phyloP scores from a whole-genome alignment of 2,113 vertebrate genomes.

The Hemiscyllium ocellatum region DNA sequence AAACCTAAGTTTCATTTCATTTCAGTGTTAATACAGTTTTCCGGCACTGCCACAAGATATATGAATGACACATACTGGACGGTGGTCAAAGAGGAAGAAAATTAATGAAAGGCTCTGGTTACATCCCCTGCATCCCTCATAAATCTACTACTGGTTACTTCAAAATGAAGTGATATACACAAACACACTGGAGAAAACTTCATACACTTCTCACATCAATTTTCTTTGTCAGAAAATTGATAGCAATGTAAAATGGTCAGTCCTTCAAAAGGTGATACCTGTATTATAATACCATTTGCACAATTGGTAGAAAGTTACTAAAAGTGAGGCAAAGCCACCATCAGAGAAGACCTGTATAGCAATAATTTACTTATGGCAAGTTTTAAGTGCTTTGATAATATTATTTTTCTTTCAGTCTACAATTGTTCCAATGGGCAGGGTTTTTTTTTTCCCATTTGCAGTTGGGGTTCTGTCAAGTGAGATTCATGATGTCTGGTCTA shows the following conservation, averaged over 20 bases:
- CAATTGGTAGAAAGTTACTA: background rate
- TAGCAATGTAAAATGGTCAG: background rate
- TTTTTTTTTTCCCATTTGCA: too few species aligned
- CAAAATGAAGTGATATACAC: background rate
- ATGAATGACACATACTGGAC: background rate
- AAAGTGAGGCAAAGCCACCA: background rate
- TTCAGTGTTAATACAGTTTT: background rate
- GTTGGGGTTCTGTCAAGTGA: too few species aligned
- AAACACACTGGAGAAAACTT: background rate
- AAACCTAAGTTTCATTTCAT: constrained; percentile 23
- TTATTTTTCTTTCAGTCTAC: background rate
- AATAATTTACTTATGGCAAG: background rate
- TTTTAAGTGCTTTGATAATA: background rate
- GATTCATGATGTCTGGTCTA: too few species aligned
- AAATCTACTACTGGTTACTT: background rate
- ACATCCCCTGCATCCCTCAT: background rate
- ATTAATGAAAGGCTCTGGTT: background rate
- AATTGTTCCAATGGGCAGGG: background rate
- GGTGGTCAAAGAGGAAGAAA: background rate
- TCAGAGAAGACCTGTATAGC: background rate
- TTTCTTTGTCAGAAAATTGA: background rate
- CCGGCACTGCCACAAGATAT: background rate
- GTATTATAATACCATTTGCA: too few species aligned
- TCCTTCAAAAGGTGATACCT: background rate
- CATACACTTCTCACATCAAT: background rate